Evolutionary conservation across 2,888 invertebrate genomes (phyloP).

Genomic region (Galerucella nymphaeae): DNA sequence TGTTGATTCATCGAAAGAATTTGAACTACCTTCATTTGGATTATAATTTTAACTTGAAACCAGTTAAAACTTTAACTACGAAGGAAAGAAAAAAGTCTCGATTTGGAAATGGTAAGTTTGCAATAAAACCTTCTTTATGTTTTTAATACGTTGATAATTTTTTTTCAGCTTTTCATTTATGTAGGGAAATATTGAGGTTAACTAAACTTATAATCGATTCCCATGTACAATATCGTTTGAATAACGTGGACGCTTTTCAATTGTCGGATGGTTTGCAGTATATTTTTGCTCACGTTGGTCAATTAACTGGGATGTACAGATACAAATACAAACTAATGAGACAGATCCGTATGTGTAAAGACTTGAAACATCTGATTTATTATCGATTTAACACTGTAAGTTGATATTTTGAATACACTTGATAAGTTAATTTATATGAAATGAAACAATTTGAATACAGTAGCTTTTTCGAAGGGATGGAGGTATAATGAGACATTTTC

Average conservation of each 20-base stretch:
- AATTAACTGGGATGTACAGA: conserved; percentile 99
- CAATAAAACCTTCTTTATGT: neutral
- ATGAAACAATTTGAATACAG: too few relatives aligned
- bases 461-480: too few relatives aligned
- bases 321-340: conserved; percentile 99
- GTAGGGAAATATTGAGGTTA: conserved; percentile 97
- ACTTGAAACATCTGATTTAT: conserved; percentile 98
- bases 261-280: conserved; percentile 98
- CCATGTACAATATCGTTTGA: conserved; percentile 98
- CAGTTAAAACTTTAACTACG: conserved; percentile 98
- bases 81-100: conserved; percentile 99
- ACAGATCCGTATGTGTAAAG: conserved; percentile 99
- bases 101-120: conserved; percentile 85
- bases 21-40: conserved; percentile 99
- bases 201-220: conserved; percentile 99
- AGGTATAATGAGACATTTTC: too few relatives aligned
- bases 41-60: conserved; percentile 99
- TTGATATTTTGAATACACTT: too few relatives aligned
- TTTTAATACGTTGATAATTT: conserved; percentile 9
- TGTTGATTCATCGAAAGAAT: conserved; percentile 98
- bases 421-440: too few relatives aligned
- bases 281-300: conserved; percentile 99
- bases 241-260: conserved; percentile 99
- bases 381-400: conserved; percentile 97
- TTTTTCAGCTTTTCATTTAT: conserved; percentile 93